Conservation (phyloP, 2,113 vertebrate species). For the Tichodroma muraria region DNA sequence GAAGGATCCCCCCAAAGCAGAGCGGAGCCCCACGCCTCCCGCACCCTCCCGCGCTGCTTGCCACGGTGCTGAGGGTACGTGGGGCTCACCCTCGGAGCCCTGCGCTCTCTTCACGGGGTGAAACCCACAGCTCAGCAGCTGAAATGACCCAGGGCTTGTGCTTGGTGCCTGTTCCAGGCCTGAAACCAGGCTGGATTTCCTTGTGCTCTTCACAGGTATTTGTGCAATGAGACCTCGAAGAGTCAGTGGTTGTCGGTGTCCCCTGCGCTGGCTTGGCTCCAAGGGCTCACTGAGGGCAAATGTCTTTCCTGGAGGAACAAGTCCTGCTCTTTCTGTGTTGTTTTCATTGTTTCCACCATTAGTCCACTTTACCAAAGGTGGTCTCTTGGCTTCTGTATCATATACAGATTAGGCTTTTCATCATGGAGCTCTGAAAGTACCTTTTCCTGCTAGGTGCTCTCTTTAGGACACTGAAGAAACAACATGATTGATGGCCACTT, state of each 20-base stretch:
- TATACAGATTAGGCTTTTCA: background rate
- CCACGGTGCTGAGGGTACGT: fast-evolving
- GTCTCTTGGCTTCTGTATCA: background rate
- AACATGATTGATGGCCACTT: background rate
- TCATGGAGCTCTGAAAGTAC: background rate
- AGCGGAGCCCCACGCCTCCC: background rate
- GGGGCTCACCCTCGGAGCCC: background rate
- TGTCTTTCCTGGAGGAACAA: background rate
- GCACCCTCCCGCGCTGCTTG: too few species aligned
- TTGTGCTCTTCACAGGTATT: background rate
- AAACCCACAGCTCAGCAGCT: background rate
- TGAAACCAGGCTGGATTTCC: background rate
- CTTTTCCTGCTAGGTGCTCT: background rate
- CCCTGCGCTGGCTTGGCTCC: background rate
- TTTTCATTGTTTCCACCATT: background rate
- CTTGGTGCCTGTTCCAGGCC: background rate
- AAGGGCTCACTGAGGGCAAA: background rate
- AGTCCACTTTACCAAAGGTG: background rate
- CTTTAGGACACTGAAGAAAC: background rate
- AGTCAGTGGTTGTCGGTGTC: fast-evolving
- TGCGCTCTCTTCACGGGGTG: fast-evolving
- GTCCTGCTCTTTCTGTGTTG: background rate
- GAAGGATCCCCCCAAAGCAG: background rate
- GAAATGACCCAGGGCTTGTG: background rate
- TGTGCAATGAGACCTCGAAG: fast-evolving